Evolutionary conservation across 2,113 vertebrate genomes (phyloP).

Genomic region (Anolis carolinensis): DNA sequence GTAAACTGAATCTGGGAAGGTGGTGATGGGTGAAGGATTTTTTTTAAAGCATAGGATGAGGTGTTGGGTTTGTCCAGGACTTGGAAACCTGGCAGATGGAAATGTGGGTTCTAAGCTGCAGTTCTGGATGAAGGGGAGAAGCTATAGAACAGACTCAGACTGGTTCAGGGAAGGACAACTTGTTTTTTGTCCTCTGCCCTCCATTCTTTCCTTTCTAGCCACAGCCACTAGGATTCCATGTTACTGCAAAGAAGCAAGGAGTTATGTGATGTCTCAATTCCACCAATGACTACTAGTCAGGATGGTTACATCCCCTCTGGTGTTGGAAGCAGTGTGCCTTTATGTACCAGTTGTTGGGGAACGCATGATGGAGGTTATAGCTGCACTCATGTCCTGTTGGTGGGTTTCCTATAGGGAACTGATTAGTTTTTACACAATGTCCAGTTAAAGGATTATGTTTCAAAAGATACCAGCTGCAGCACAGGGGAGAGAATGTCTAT

Average conservation of each 20-base stretch:
- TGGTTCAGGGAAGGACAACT: background rate
- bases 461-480: background rate
- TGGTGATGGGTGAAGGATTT: background rate
- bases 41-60: background rate
- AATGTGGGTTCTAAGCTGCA: background rate
- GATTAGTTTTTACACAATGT: too few species aligned
- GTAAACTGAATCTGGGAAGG: conserved; percentile 68
- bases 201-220: background rate
- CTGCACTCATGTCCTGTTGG: too few species aligned
- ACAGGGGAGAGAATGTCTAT: background rate
- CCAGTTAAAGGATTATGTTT: background rate
- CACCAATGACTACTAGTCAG: background rate
- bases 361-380: too few species aligned
- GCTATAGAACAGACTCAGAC: background rate
- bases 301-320: too few species aligned
- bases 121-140: background rate
- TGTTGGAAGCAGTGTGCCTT: too few species aligned
- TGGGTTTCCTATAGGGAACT: too few species aligned
- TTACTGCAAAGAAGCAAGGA: background rate
- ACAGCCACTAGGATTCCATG: background rate
- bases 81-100: background rate
- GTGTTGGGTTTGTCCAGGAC: background rate
- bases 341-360: too few species aligned
- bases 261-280: background rate
- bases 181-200: background rate